A percentile compares a stretch with the other conserved stretches of the same genome.
phyloP scores from a whole-genome alignment of 2,797 vertebrate genomes.

The Peromyscus attwateri region DNA sequence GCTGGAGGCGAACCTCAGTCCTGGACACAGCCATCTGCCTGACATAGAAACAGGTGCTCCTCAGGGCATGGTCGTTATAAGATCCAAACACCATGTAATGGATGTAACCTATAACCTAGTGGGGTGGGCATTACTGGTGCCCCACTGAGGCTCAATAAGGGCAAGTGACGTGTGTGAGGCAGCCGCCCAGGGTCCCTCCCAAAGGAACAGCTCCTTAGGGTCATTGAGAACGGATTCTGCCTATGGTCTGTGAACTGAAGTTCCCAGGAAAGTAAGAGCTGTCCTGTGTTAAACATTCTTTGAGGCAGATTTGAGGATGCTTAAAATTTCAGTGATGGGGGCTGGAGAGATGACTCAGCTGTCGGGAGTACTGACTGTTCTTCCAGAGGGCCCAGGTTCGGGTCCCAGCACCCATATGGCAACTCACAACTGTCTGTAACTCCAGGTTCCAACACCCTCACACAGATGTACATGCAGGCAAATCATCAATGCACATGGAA shows the following conservation, averaged over 20 bases:
- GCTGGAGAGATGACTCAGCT: not conserved
- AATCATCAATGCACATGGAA: not conserved
- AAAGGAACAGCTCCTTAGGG: rapidly evolving
- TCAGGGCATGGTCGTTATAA: not conserved
- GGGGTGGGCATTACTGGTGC: too few relatives aligned
- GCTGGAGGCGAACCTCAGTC: rapidly evolving
- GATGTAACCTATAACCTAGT: not conserved
- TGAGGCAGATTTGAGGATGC: not conserved
- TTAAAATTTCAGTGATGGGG: not conserved
- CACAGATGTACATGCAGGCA: not conserved
- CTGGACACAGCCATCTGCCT: rapidly evolving
- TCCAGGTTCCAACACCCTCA: not conserved
- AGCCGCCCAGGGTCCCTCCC: not conserved
- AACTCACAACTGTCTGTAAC: not conserved
- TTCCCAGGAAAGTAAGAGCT: not conserved
- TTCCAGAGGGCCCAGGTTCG: not conserved
- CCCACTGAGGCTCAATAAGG: not conserved
- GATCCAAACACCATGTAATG: not conserved
- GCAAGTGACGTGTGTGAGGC: not conserved
- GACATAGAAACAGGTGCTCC: not conserved
- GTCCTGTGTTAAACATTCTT: not conserved
- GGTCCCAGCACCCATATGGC: not conserved
- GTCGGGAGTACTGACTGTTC: not conserved
- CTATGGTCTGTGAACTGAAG: not conserved
- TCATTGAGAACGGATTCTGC: not conserved